phyloP scores from a whole-genome alignment of 2,113 vertebrate genomes.

The Tringa solitaria region DNA sequence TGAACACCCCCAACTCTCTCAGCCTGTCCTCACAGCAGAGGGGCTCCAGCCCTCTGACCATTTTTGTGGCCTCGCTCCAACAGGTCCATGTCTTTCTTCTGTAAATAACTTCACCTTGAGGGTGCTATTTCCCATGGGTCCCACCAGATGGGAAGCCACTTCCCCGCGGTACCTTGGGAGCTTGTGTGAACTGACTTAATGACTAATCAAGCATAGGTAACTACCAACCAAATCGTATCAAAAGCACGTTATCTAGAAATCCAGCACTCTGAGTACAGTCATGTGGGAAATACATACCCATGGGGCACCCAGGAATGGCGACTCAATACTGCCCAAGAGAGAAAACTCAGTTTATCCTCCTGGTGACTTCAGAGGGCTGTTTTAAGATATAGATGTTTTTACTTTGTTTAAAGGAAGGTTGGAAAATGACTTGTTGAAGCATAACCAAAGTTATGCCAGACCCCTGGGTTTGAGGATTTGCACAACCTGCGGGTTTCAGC shows the following conservation, averaged over 20 bases:
- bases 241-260: background rate
- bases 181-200: background rate
- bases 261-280: background rate
- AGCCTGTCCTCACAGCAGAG: background rate
- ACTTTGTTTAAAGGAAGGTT: background rate
- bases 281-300: background rate
- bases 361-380: background rate
- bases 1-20: background rate
- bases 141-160: background rate
- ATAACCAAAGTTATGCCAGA: background rate
- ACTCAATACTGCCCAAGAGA: background rate
- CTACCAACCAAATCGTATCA: background rate
- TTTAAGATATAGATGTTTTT: background rate
- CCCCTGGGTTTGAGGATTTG: background rate
- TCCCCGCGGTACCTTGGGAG: rapidly evolving
- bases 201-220: background rate
- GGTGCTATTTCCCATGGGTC: background rate
- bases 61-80: background rate
- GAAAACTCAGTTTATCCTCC: background rate
- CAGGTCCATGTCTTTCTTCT: background rate
- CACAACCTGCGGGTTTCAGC: background rate
- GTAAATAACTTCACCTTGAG: background rate
- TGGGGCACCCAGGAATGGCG: background rate
- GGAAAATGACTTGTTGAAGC: background rate
- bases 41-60: background rate